Percentiles rank a stretch among this genome's conserved stretches.
These are phyloP conservation scores for Florisuga fusca DNA, from an alignment of 2,797 vertebrate genomes.

Conservation along the genomic window DNA sequence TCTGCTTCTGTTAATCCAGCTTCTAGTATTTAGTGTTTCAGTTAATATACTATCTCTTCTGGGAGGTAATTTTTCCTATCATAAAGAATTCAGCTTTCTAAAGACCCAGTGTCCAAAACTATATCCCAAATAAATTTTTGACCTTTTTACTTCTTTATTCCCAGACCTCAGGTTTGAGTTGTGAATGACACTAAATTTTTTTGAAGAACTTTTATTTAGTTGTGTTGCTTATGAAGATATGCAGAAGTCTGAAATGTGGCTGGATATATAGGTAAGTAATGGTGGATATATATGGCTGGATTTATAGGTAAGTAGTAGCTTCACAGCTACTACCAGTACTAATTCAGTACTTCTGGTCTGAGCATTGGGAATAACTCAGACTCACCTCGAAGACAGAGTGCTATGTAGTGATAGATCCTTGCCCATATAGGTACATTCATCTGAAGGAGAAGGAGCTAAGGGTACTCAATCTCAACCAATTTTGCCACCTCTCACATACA, in stretches of 20 bases:
- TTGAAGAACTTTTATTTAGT: background rate
- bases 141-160: background rate
- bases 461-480: background rate
- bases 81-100: background rate
- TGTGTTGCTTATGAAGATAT: background rate
- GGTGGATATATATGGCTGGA: background rate
- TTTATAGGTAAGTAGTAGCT: background rate
- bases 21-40: background rate
- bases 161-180: background rate
- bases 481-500: background rate
- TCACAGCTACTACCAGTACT: no score
- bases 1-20: background rate
- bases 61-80: background rate
- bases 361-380: background rate
- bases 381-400: background rate
- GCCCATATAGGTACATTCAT: background rate
- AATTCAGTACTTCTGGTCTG: background rate
- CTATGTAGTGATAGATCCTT: background rate
- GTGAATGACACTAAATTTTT: background rate
- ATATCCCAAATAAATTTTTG: background rate
- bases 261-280: background rate
- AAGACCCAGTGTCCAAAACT: background rate
- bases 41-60: background rate
- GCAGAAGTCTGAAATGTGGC: background rate
- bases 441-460: background rate